A percentile compares a stretch with the other conserved stretches of the same genome.
Conservation (phyloP, 2,113 vertebrate genomes). For the Nerophis ophidion region DNA sequence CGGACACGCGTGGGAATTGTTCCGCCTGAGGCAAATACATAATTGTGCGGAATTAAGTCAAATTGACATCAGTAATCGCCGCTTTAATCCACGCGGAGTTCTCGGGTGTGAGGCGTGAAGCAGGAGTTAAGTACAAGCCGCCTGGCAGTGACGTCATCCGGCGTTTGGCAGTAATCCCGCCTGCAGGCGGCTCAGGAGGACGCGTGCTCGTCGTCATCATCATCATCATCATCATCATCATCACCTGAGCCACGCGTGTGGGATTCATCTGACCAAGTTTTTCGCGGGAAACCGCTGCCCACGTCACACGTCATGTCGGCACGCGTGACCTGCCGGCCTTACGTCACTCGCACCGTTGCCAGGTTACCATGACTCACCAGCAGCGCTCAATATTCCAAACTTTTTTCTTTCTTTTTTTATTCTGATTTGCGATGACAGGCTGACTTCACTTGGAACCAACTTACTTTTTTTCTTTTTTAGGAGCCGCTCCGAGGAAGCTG, state of each 20-base stretch:
- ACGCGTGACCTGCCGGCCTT: neutral
- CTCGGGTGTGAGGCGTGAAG: no score
- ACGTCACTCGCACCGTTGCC: slow-evolving; percentile 10
- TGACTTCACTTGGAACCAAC: neutral
- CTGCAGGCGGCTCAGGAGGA: slow-evolving; percentile 46
- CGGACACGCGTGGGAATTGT: no score
- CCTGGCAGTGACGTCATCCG: neutral
- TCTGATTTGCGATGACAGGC: neutral
- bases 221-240: no score
- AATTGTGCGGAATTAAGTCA: no score
- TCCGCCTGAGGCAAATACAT: no score
- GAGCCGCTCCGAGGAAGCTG: neutral
- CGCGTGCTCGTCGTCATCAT: slow-evolving; percentile 69
- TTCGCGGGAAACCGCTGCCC: neutral
- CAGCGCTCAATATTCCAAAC: slow-evolving; percentile 4
- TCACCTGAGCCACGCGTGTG: neutral
- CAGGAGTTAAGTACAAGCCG: no score
- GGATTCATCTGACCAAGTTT: neutral
- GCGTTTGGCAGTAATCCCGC: slow-evolving; percentile 53
- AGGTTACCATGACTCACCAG: slow-evolving; percentile 12
- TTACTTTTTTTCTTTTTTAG: neutral
- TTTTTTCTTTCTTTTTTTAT: neutral
- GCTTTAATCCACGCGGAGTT: no score
- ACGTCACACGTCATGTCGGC: neutral
- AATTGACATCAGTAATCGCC: no score